phyloP scores from a whole-genome alignment of 2,797 vertebrate species.

The Squalus acanthias region DNA sequence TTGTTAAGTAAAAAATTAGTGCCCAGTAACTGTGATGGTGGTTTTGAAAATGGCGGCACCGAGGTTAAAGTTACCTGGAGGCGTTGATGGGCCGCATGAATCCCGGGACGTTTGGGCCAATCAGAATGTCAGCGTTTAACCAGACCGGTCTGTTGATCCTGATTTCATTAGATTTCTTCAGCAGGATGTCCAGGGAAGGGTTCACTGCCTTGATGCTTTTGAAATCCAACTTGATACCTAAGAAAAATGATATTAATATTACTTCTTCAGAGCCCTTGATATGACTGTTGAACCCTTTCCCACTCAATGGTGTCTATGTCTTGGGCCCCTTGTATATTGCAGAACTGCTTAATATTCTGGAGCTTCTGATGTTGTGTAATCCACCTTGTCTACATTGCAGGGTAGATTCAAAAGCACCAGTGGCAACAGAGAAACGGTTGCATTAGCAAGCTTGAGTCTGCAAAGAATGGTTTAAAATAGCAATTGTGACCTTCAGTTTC shows the following conservation, averaged over 20 bases:
- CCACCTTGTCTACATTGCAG: not conserved
- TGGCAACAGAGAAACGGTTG: not conserved
- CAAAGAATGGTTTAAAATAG: not conserved
- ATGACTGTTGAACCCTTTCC: not conserved
- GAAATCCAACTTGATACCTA: slow-evolving; percentile 76
- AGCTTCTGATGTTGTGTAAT: not conserved
- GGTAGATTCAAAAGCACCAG: not conserved
- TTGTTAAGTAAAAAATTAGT: not conserved
- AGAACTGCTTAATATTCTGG: not conserved
- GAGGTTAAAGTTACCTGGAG: slow-evolving; percentile 53
- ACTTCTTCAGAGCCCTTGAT: not conserved
- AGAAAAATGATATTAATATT: not conserved
- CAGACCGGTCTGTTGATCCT: slow-evolving; percentile 63
- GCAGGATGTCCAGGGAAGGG: slow-evolving; percentile 60
- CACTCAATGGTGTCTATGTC: not conserved
- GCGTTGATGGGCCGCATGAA: slow-evolving; percentile 59
- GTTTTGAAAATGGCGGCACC: not conserved
- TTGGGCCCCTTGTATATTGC: not conserved
- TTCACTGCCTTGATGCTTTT: slow-evolving; percentile 61
- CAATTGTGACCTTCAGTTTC: not conserved
- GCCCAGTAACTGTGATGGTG: not conserved
- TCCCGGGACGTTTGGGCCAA: slow-evolving; percentile 64
- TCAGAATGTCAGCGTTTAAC: slow-evolving; percentile 67
- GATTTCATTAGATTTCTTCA: slow-evolving; percentile 47
- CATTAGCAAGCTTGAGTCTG: not conserved